A percentile compares a stretch with the other conserved stretches of the same genome.
These are phyloP conservation scores for Nyctibius bracteatus DNA, from an alignment of 2,113 vertebrate genomes.

Conservation along the genomic window DNA sequence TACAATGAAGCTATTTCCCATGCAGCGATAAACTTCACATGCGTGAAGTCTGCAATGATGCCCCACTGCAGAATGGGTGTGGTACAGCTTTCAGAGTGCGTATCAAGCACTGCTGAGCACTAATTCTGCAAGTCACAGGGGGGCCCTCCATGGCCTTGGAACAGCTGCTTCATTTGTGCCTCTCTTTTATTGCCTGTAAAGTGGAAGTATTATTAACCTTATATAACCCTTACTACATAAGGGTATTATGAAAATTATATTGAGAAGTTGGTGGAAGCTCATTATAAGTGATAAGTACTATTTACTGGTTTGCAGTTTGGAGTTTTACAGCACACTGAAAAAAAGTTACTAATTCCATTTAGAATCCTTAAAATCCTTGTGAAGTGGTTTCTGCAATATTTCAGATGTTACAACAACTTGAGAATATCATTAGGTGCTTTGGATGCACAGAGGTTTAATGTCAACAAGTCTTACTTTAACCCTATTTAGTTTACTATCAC, in stretches of 20 bases:
- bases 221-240: neutral
- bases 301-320: neutral
- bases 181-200: neutral
- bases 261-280: neutral
- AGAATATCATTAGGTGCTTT: neutral
- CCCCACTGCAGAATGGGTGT: neutral
- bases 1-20: neutral
- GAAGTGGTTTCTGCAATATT: neutral
- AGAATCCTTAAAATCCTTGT: neutral
- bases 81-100: neutral
- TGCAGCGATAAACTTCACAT: fast-evolving
- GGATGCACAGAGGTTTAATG: neutral
- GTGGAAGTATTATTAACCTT: neutral
- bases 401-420: neutral
- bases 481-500: neutral
- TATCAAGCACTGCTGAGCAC: neutral
- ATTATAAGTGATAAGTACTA: neutral
- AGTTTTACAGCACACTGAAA: neutral
- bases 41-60: neutral
- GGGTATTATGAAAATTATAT: neutral
- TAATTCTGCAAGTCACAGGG: neutral
- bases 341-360: neutral
- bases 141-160: neutral
- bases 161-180: neutral
- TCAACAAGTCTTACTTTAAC: neutral